Conservation (phyloP, 1,140 invertebrate species). For the Andricus grossulariae region DNA sequence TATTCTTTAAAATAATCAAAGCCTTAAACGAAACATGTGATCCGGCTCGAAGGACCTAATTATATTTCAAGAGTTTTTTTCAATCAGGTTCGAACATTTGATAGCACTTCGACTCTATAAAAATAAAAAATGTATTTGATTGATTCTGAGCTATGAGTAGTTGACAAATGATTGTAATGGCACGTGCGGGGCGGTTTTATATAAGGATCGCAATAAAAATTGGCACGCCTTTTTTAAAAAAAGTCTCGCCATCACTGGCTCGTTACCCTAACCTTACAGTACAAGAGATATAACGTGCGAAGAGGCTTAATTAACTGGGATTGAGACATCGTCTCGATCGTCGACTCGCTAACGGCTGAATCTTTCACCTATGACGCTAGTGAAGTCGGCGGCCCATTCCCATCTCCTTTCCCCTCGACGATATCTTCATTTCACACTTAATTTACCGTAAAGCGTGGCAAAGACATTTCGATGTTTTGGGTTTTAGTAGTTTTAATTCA, state of each 20-base stretch:
- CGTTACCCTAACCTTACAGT: constrained; percentile 47
- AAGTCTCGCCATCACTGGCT: constrained; percentile 8
- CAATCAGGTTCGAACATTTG: too few relatives aligned
- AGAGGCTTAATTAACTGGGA: constrained; percentile 68
- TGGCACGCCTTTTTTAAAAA: constrained; percentile 9
- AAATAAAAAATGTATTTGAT: too few relatives aligned
- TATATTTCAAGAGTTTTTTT: too few relatives aligned
- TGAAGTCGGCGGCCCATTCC: constrained; percentile 19
- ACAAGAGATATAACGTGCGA: constrained; percentile 55
- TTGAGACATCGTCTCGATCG: constrained; percentile 64
- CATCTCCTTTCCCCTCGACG: constrained; percentile 37
- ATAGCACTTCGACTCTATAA: too few relatives aligned
- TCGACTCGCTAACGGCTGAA: constrained; percentile 51
- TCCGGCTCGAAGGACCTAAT: too few relatives aligned
- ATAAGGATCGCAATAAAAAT: constrained; percentile 8
- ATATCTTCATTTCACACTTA: constrained; percentile 26
- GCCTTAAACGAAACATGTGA: too few relatives aligned
- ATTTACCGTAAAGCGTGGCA: constrained; percentile 29
- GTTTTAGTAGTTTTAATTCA: not conserved
- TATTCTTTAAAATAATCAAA: too few relatives aligned
- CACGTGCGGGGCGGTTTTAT: constrained; percentile 5
- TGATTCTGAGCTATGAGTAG: too few relatives aligned
- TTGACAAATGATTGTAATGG: not conserved
- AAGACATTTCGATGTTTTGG: constrained; percentile 12
- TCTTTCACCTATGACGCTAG: constrained; percentile 38